Conservation (phyloP, 92 coral and sea anemone species). For the Meandrina meandrites region DNA sequence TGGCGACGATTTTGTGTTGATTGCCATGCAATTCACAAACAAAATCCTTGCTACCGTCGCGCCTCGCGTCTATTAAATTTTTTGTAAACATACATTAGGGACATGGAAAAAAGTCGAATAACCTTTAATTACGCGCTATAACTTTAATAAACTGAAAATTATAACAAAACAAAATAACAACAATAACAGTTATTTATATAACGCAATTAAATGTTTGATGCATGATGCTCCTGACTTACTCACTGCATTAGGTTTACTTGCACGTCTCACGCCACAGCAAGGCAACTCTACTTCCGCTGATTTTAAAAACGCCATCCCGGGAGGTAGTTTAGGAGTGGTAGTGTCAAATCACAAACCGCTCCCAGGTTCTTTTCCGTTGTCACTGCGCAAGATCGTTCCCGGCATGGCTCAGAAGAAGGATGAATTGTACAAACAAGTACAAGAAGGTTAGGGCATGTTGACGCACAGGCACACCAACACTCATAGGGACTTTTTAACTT, state of each 20-base stretch:
- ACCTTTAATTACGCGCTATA: background rate
- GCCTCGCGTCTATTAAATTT: background rate
- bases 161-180: background rate
- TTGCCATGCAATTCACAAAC: background rate
- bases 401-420: constrained; percentile 73
- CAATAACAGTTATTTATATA: background rate
- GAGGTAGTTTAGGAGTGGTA: constrained; percentile 29
- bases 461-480: constrained; percentile 25
- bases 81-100: background rate
- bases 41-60: background rate
- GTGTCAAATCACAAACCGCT: constrained; percentile 36
- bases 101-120: background rate
- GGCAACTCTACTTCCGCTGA: constrained; percentile 50
- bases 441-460: constrained; percentile 62
- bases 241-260: constrained; percentile 45
- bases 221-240: constrained; percentile 39
- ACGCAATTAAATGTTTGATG: constrained; percentile 18
- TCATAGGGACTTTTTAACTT: constrained; percentile 8
- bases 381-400: constrained; percentile 58
- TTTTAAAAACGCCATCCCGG: constrained; percentile 49
- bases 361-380: constrained; percentile 50
- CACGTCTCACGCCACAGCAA: constrained; percentile 43
- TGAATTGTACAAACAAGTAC: constrained; percentile 56
- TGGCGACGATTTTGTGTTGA: background rate
- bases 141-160: background rate